Evolutionary conservation across 2,797 vertebrate species (phyloP).

Genomic region (Epinephelus malabaricus): DNA sequence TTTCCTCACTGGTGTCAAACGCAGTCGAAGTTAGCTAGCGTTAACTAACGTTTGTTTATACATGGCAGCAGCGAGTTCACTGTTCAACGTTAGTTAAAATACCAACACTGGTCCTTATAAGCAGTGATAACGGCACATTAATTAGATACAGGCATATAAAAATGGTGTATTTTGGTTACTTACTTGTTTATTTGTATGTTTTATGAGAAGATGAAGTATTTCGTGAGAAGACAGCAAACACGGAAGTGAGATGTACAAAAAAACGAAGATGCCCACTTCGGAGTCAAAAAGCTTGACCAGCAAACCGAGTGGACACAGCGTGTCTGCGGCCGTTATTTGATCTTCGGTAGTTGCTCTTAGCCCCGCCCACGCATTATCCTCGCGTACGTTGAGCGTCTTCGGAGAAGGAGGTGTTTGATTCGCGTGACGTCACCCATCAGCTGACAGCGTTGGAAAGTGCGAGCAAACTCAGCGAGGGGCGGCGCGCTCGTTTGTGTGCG

Average conservation of each 20-base stretch:
- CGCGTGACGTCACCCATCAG: slow-evolving; percentile 71
- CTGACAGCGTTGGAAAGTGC: slow-evolving; percentile 68
- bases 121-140: fast-evolving
- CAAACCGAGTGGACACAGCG: not conserved
- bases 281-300: slow-evolving; percentile 24
- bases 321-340: not conserved
- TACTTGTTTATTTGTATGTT: slow-evolving; percentile 44
- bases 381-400: not conserved
- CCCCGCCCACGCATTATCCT: slow-evolving; percentile 46
- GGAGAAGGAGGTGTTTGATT: slow-evolving; percentile 65
- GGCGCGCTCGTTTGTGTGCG: slow-evolving; percentile 20
- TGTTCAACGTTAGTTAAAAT: not conserved
- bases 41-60: not conserved
- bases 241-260: slow-evolving; percentile 37
- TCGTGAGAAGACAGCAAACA: slow-evolving; percentile 15
- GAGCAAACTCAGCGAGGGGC: slow-evolving; percentile 21
- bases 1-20: not conserved
- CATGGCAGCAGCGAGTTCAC: not conserved
- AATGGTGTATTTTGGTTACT: slow-evolving; percentile 1
- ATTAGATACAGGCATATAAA: fast-evolving
- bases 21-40: slow-evolving; percentile 6
- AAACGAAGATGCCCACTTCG: slow-evolving; percentile 24
- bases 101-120: no score
- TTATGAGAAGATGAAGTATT: not conserved
- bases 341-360: not conserved